Evolutionary conservation across 2,113 vertebrate genomes (phyloP), one percentile per base, ranked within the genome.

Genomic region (Halcyon malimbica): DNA sequence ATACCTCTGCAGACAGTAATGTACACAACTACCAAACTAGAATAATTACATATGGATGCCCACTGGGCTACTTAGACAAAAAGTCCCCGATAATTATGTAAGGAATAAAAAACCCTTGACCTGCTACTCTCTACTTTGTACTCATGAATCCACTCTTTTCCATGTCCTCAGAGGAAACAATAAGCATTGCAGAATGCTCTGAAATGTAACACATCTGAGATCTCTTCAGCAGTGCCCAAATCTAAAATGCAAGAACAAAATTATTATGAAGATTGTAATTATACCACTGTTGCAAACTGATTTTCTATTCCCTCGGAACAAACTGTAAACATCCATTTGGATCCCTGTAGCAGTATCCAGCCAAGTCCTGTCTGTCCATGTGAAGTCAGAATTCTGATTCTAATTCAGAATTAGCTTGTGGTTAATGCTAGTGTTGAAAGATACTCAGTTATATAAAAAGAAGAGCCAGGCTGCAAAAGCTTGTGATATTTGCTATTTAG

Each of bases 371-470:
- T 41, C n/a, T 85, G 42, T 54, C 54, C 28, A 1, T 53, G 9
- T 25, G 50, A 93, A 96, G 25, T 44, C 50, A 60, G 33, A 89
- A 60, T 60, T 91, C 74, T 91, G 56, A 91, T 89, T 92, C 37
- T 77, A 71, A 74, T 81, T 89, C 62, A 84, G 54, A 91, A 70
- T 83, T 70, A 95, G 46, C 59, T 85, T 94, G 75, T 87, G 67
- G 23, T 70, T 85, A 79, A 81, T 91, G 37, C 21, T 69, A 60
- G 23, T 41, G 90, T 91, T 83, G 79, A 82, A 93, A 87, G 37
- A 64, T 37, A 53, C 4, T 93, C 53, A 68, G 53, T 62, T 62
- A 44, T 9, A 63, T 8, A 65, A 83, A 93, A 17, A 78, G 35
- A 91, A 71, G 39, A 71, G 29, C 5, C 19, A 84, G 57, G 9